A percentile compares a stretch with the other conserved stretches of the same genome.
These are phyloP conservation scores for Noctuana brunneofusca DNA, from an alignment of 2,888 invertebrate genomes.

Conservation along the genomic window DNA sequence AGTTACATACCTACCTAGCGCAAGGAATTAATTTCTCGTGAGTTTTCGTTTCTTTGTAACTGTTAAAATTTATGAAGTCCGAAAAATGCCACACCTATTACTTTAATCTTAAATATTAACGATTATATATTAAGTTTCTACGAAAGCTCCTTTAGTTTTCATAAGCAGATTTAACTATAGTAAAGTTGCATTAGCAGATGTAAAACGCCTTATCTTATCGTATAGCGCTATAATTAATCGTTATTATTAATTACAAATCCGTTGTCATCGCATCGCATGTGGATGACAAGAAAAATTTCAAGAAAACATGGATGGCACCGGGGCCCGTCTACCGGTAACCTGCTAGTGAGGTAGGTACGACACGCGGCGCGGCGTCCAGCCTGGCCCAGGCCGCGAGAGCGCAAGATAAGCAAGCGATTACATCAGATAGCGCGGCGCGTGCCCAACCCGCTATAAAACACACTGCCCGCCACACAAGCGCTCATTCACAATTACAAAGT, in stretches of 20 bases:
- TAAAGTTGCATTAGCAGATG: neutral
- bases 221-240: neutral
- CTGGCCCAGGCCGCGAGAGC: neutral
- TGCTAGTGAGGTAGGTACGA: neutral
- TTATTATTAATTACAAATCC: neutral
- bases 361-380: neutral
- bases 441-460: constrained; percentile 59
- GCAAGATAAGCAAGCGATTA: constrained; percentile 28
- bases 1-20: too few relatives aligned
- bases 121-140: neutral
- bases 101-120: too few relatives aligned
- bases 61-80: too few relatives aligned
- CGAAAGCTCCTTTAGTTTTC: neutral
- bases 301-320: neutral
- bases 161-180: too few relatives aligned
- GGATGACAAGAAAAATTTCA: neutral
- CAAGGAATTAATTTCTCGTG: too few relatives aligned
- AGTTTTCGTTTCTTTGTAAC: too few relatives aligned
- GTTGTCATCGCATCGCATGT: neutral
- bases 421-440: constrained; percentile 30
- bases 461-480: constrained; percentile 42
- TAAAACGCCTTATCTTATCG: neutral
- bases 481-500: constrained; percentile 71
- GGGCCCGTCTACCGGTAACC: neutral
- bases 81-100: too few relatives aligned